Base-by-base conservation (phyloP, 1,140 invertebrate genomes). In the Aphidius gifuensis region DNA sequence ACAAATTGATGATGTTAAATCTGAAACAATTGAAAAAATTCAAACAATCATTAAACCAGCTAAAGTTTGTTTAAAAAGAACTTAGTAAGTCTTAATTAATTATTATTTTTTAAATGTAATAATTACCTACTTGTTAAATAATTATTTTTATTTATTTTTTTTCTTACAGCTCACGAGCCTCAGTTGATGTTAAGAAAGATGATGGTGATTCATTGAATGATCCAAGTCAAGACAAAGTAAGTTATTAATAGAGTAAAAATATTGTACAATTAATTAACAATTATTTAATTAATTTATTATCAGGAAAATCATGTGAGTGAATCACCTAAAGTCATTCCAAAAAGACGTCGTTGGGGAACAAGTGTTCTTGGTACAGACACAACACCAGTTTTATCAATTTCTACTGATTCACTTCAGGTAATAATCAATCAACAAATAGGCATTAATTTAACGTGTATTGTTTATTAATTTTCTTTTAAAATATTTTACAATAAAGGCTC, bases 361-460 rank as follows among this genome's bases (percentile, higher is more conserved):
- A 71, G 71, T 32, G 68, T 69, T n/a, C 57, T 75, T 1, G 51
- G 48, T 53, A 71, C 75, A 8, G 76, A 77, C 48, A 73, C 73
- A 7, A 71, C 73, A 48, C 79, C 79, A 43, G 73, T 74, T 5
- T 76, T 83, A 64, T 79, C 78, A 6, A 78, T 83, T 54, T 83
- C 82, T 5, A 82, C 82, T 9, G 80, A 83, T 68, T 81, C 80
- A 16, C 72, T 83, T 40, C 83, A 83, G 73, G 82, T 82, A 76
- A 40, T 50, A 3, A 32, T 32, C 23, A 32, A 32, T 32, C 1
- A 32, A 32, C 4, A 32, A 32, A 32, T 50, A 16, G 16, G 16
- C 16, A 16, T 16, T 16, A 16, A 16, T 16, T 16, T 16, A 16
- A 16, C 16, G 16, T 16, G 16, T 61, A n/a, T 42, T 55, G 32